A percentile compares a stretch with the other conserved stretches of the same genome.
Evolutionary conservation across 2,888 invertebrate species (phyloP).

Genomic region (Megaustenia siamemsis): DNA sequence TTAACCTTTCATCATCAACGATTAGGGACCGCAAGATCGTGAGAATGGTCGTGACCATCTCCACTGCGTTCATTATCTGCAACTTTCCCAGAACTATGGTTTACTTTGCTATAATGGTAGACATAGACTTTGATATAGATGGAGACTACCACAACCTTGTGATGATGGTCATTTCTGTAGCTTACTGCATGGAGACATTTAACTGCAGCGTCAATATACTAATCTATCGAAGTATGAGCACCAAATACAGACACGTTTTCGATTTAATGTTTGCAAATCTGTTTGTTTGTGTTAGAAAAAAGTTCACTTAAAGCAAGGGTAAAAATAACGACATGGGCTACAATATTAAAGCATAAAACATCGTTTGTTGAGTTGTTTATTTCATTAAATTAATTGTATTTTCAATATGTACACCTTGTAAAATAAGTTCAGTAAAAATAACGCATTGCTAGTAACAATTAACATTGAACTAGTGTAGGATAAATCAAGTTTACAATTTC

Average conservation of each 20-base stretch:
- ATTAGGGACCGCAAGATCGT: constrained; percentile 5
- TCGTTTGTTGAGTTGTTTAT: too few relatives aligned
- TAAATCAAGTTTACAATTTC: too few relatives aligned
- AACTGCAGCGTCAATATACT: constrained; percentile 24
- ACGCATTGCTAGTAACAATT: too few relatives aligned
- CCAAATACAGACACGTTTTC: neutral
- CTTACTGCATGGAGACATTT: constrained; percentile 8
- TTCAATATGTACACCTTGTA: too few relatives aligned
- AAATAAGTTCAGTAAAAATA: too few relatives aligned
- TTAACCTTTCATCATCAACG: neutral
- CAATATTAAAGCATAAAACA: too few relatives aligned
- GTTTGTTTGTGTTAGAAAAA: too few relatives aligned
- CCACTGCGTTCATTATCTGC: constrained; percentile 16
- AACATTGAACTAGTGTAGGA: too few relatives aligned
- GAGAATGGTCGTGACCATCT: constrained; percentile 28
- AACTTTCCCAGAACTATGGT: constrained; percentile 20
- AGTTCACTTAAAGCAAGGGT: too few relatives aligned
- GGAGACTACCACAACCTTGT: constrained; percentile 19
- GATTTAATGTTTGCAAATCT: neutral
- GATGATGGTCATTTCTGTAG: constrained; percentile 22
- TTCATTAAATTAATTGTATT: too few relatives aligned
- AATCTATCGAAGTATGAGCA: constrained; percentile 27
- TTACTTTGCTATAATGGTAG: constrained; percentile 12
- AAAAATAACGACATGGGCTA: too few relatives aligned
- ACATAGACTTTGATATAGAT: neutral